A percentile compares a stretch with the other conserved stretches of the same genome.
Evolutionary conservation across 92 coral and sea anemone species (phyloP).

Genomic region (Actinernus sp.): DNA sequence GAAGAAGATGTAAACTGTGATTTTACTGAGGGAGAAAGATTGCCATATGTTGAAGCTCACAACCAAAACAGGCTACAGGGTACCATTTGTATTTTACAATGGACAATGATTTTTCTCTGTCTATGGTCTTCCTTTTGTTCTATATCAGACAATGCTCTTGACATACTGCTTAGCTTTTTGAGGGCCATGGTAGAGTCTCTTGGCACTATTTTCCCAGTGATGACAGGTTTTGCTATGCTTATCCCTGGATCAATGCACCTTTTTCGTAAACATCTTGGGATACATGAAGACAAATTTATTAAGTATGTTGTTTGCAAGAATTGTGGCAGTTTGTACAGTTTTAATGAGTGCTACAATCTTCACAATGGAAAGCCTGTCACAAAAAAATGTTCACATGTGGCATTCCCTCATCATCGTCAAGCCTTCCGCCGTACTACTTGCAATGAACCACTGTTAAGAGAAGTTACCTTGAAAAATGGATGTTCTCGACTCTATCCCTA

Average conservation of each 20-base stretch:
- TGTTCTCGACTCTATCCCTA: constrained; percentile 46
- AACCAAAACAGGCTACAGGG: background rate
- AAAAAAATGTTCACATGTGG: constrained; percentile 3
- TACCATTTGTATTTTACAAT: constrained; percentile 32
- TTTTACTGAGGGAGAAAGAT: constrained; percentile 13
- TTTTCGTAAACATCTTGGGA: constrained; percentile 6
- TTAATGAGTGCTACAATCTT: constrained; percentile 18
- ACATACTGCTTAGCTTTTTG: constrained; percentile 41
- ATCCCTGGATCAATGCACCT: constrained; percentile 8
- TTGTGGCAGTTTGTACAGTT: constrained; percentile 19
- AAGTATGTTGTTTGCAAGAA: constrained; percentile 26
- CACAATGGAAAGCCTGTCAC: constrained; percentile 22
- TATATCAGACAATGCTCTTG: constrained; percentile 76
- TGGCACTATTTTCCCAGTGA: constrained; percentile 34
- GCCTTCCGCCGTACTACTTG: constrained; percentile 22
- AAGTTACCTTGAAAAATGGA: constrained; percentile 18
- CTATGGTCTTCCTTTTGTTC: constrained; percentile 76
- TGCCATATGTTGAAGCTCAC: constrained; percentile 28
- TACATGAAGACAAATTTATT: constrained; percentile 12
- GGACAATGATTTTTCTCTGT: constrained; percentile 58
- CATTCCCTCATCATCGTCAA: constrained; percentile 35
- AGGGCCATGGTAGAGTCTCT: constrained; percentile 43
- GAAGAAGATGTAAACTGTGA: constrained; percentile 50
- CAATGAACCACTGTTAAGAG: constrained; percentile 30
- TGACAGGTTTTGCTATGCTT: constrained; percentile 31